Evolutionary conservation across 2,888 invertebrate species (phyloP).

Genomic region (Eupsilia transversa): DNA sequence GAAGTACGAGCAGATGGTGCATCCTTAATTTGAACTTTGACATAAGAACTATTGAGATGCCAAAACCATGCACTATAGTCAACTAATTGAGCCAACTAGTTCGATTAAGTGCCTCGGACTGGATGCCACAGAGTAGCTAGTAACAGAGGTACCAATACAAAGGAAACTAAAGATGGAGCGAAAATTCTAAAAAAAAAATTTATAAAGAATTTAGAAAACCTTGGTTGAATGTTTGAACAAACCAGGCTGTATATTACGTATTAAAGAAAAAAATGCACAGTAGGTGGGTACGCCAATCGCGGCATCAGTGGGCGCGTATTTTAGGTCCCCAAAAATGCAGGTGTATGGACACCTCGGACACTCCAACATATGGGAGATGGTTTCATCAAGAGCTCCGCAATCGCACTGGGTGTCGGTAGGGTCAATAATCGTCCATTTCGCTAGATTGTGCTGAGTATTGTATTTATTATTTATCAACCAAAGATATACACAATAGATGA

Average conservation of each 20-base stretch:
- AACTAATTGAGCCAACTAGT: slow-evolving; percentile 65
- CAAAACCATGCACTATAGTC: slow-evolving; percentile 66
- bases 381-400: too few species aligned
- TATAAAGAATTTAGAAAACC: neutral
- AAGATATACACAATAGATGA: too few species aligned
- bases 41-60: slow-evolving; percentile 64
- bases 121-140: slow-evolving; percentile 18
- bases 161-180: neutral
- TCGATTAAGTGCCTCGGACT: slow-evolving; percentile 57
- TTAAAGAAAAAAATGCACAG: too few species aligned
- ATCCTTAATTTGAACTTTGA: slow-evolving; percentile 58
- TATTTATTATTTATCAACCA: too few species aligned
- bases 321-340: neutral
- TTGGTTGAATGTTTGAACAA: neutral
- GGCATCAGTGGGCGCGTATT: neutral
- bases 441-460: neutral
- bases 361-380: neutral
- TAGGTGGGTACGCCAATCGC: too few species aligned
- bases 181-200: neutral
- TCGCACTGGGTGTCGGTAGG: neutral
- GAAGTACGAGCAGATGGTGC: slow-evolving; percentile 35
- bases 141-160: slow-evolving; percentile 18
- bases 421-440: neutral
- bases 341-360: neutral
- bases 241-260: too few species aligned